Evolutionary conservation across 2,888 invertebrate genomes (phyloP).

Genomic region (Aelia acuminata): DNA sequence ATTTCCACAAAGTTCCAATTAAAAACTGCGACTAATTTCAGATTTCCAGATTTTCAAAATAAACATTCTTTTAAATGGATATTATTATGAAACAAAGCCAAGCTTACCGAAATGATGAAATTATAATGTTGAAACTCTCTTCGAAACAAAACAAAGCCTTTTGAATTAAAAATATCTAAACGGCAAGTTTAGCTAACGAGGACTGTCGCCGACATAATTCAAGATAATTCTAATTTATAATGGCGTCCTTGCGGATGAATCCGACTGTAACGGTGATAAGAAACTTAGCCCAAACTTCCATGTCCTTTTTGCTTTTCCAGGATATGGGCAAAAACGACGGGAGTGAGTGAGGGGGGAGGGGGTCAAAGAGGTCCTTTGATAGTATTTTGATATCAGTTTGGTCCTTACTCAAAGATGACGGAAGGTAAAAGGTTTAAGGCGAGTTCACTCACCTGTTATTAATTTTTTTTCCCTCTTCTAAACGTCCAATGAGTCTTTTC

Average conservation of each 20-base stretch:
- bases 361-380: not conserved
- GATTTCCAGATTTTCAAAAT: too few relatives aligned
- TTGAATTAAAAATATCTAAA: not conserved
- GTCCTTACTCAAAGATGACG: not conserved
- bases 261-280: not conserved
- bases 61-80: too few relatives aligned
- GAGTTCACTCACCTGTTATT: not conserved
- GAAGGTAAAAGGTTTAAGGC: not conserved
- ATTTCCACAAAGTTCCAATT: too few relatives aligned
- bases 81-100: too few relatives aligned
- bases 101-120: too few relatives aligned
- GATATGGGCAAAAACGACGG: not conserved
- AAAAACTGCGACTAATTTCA: too few relatives aligned
- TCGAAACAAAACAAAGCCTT: not conserved
- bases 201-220: not conserved
- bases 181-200: not conserved
- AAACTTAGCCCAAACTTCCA: not conserved
- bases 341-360: not conserved
- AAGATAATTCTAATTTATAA: slow-evolving; percentile 7
- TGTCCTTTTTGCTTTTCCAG: not conserved
- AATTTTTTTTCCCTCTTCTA: not conserved
- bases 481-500: not conserved
- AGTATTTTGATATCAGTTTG: not conserved
- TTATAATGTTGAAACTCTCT: not conserved
- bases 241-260: not conserved